These are phyloP conservation scores for Melitaea athalia DNA, from an alignment of 2,888 invertebrate genomes.

Conservation along the genomic window DNA sequence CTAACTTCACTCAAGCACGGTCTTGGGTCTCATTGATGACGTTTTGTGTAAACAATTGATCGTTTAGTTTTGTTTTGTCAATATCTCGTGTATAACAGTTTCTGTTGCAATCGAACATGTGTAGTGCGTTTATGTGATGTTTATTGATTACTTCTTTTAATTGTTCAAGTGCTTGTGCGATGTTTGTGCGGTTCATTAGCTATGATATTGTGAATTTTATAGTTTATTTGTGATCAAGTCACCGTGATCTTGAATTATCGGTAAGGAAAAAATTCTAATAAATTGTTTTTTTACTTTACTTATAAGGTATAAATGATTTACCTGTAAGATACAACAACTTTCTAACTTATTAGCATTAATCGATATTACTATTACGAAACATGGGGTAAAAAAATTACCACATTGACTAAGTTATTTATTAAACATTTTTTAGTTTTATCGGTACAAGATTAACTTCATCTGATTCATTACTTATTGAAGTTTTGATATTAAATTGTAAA, in stretches of 20 bases:
- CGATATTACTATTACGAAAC: conserved; percentile 17
- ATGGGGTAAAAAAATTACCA: background rate
- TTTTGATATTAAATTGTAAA: conserved; percentile 32
- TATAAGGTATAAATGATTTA: background rate
- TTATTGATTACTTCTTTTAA: conserved; percentile 31
- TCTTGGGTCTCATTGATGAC: conserved; percentile 64
- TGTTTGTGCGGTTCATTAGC: conserved; percentile 32
- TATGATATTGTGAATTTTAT: conserved; percentile 36
- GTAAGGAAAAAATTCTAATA: conserved; percentile 26
- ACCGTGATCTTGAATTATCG: conserved; percentile 31
- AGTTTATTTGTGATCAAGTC: conserved; percentile 20
- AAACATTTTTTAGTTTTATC: conserved; percentile 49
- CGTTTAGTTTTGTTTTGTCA: conserved; percentile 71
- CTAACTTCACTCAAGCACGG: conserved; percentile 66
- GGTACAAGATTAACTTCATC: conserved; percentile 57
- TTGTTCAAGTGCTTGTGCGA: conserved; percentile 49
- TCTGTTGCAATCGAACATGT: conserved; percentile 31
- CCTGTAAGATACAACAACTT: background rate
- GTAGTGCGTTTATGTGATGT: conserved; percentile 29
- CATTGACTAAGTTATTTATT: conserved; percentile 20
- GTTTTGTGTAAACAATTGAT: conserved; percentile 64
- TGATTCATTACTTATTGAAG: conserved; percentile 40
- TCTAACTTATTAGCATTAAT: background rate
- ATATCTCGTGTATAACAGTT: conserved; percentile 52
- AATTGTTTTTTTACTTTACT: background rate